phyloP scores from a whole-genome alignment of 2,888 invertebrate genomes.

The Drosophila tanythrix region DNA sequence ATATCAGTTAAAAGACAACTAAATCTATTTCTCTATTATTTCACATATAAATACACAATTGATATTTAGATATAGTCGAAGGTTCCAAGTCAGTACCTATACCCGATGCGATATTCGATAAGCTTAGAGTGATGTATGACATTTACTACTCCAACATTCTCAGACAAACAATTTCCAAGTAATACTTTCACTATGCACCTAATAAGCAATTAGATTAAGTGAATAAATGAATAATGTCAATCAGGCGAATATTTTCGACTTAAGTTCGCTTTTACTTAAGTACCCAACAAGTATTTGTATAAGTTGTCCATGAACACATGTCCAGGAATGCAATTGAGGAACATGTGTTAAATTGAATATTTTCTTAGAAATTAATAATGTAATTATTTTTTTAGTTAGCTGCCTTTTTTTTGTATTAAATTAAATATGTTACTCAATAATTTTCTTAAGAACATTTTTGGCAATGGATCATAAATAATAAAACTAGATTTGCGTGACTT shows the following conservation, averaged over 20 bases:
- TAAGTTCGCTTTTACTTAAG: background rate
- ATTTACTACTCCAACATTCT: background rate
- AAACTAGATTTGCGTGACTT: background rate
- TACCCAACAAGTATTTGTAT: background rate
- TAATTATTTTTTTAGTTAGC: background rate
- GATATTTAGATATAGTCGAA: background rate
- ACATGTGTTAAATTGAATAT: background rate
- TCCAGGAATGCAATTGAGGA: background rate
- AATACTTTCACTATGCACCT: background rate
- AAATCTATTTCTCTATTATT: background rate
- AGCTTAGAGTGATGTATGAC: background rate
- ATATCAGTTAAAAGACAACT: background rate
- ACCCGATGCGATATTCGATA: background rate
- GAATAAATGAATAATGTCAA: background rate
- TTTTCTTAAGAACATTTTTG: background rate
- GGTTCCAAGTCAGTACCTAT: background rate
- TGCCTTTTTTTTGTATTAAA: background rate
- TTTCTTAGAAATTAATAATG: background rate
- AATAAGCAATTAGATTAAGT: background rate
- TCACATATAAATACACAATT: background rate
- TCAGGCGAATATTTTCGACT: background rate
- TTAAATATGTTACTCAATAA: background rate
- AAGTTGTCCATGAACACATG: background rate
- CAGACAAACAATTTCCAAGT: background rate
- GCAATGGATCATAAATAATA: background rate